These are phyloP conservation scores for Sapayoa aenigma DNA, from an alignment of 2,113 vertebrate genomes.

Conservation along the genomic window DNA sequence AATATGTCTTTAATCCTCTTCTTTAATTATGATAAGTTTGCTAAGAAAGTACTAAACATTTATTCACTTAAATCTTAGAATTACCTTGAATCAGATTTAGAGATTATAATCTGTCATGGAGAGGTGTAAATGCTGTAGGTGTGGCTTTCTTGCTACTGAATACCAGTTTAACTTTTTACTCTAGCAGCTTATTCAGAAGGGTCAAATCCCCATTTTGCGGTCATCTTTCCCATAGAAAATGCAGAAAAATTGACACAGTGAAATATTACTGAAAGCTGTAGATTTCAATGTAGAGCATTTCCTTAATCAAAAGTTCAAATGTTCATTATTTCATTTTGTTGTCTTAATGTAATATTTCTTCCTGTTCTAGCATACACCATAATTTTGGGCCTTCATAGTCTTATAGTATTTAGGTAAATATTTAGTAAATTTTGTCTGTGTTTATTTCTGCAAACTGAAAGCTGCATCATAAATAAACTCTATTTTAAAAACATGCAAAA, in stretches of 20 bases:
- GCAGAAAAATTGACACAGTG: not conserved
- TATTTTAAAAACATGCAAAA: not conserved
- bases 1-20: not conserved
- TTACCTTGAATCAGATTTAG: not conserved
- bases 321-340: not conserved
- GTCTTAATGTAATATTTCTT: not conserved
- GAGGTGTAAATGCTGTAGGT: not conserved
- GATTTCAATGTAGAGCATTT: not conserved
- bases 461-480: not conserved
- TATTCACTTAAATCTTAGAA: not conserved
- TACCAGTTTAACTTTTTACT: not conserved
- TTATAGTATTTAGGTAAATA: not conserved
- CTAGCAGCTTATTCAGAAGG: not conserved
- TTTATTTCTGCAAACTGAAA: not conserved
- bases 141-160: not conserved
- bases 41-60: not conserved
- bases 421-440: not conserved
- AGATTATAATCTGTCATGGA: not conserved
- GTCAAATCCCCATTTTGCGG: not conserved
- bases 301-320: not conserved
- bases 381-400: not conserved
- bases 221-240: not conserved
- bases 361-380: not conserved
- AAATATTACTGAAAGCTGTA: not conserved
- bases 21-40: not conserved